Evolutionary conservation across 2,797 vertebrate genomes (phyloP).

Genomic region (Tokudaia tokunoshimensis): DNA sequence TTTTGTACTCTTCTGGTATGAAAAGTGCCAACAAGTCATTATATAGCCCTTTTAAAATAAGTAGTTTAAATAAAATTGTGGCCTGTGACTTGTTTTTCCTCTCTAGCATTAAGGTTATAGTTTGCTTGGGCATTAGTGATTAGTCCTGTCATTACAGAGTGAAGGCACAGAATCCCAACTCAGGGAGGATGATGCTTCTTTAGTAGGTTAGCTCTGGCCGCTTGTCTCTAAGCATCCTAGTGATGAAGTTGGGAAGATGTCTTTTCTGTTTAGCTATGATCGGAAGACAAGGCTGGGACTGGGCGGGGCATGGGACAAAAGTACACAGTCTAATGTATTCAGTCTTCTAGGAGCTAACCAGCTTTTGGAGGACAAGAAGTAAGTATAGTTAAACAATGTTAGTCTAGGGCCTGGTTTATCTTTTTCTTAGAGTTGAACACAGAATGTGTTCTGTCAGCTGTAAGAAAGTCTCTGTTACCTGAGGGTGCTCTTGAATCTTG

Average conservation of each 20-base stretch:
- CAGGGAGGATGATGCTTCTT: background rate
- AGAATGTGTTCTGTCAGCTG: background rate
- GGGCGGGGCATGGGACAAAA: background rate
- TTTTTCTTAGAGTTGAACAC: background rate
- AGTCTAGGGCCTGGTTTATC: too few species aligned
- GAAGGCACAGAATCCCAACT: background rate
- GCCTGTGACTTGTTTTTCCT: background rate
- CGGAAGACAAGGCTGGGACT: background rate
- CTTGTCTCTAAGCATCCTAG: background rate
- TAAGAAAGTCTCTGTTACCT: background rate
- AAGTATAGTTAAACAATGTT: too few species aligned
- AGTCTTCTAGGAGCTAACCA: background rate
- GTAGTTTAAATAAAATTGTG: constrained; percentile 45
- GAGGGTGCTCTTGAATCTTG: background rate
- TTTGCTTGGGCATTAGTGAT: background rate
- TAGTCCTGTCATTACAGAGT: background rate
- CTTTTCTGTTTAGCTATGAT: background rate
- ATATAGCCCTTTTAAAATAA: background rate
- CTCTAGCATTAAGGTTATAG: background rate
- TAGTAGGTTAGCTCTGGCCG: too few species aligned
- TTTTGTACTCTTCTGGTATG: constrained; percentile 47
- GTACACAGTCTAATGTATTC: background rate
- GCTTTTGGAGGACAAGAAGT: background rate
- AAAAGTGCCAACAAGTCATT: constrained; percentile 16
- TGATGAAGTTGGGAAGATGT: background rate